Evolutionary conservation across 1,140 invertebrate genomes (phyloP).

Genomic region (Tenebrio molitor): DNA sequence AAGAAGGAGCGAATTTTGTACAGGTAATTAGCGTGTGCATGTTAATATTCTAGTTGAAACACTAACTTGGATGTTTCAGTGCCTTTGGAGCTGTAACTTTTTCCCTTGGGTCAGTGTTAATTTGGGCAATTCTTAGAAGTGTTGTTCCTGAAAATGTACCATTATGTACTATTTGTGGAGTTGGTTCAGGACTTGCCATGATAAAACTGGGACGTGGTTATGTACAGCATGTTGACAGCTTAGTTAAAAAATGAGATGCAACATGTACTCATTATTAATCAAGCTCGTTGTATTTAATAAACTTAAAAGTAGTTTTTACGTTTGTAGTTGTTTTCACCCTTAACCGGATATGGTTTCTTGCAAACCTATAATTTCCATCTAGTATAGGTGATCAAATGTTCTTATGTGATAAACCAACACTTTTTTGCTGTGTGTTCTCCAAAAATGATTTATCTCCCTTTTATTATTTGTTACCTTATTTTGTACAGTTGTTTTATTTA

Average conservation of each 20-base stretch:
- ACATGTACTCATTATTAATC: not conserved
- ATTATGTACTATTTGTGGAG: conserved; percentile 72
- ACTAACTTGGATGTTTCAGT: no score
- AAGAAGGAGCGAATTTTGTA: conserved; percentile 67
- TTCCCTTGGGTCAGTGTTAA: conserved; percentile 79
- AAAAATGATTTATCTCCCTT: not conserved
- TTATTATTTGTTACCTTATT: conserved; percentile 4
- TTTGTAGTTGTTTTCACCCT: conserved; percentile 30
- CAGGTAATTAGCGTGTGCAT: conserved; percentile 70
- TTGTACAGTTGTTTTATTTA: conserved; percentile 6
- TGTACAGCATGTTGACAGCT: conserved; percentile 61
- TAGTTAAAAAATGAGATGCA: conserved; percentile 46
- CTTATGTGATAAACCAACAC: not conserved
- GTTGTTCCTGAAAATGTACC: conserved; percentile 75
- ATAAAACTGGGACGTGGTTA: conserved; percentile 75
- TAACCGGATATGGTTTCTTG: not conserved
- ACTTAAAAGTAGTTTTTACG: conserved; percentile 17
- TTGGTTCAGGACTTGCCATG: conserved; percentile 72
- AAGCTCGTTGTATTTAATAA: conserved; percentile 27
- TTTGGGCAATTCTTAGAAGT: conserved; percentile 79
- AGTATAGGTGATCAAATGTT: not conserved
- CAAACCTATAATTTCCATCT: not conserved
- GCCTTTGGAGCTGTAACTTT: conserved; percentile 76
- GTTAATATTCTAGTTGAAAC: no score
- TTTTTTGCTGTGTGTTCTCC: no score